Evolutionary conservation across 2,888 invertebrate genomes (phyloP).

Genomic region (Mycogona germanica): DNA sequence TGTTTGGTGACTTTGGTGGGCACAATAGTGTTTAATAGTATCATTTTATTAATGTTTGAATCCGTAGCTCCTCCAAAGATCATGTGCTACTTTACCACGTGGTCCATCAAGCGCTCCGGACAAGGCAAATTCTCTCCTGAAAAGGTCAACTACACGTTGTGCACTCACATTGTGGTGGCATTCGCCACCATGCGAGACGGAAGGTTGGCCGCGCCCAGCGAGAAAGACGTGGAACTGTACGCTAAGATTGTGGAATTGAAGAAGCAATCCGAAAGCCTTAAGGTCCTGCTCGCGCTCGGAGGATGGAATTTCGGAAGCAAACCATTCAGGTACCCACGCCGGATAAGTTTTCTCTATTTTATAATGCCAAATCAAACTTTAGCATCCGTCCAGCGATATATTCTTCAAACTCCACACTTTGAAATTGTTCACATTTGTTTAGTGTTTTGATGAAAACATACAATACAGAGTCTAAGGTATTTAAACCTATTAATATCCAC

Average conservation of each 20-base stretch:
- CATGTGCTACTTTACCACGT: constrained; percentile 91
- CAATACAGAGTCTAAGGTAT: too few species aligned
- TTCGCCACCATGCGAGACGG: constrained; percentile 84
- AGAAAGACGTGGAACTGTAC: constrained; percentile 61
- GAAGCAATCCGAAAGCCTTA: constrained; percentile 75
- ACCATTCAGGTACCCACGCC: constrained; percentile 37
- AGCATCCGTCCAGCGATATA: background rate
- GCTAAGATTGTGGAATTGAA: constrained; percentile 70
- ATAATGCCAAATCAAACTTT: background rate
- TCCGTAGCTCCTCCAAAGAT: constrained; percentile 40
- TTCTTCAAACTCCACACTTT: too few species aligned
- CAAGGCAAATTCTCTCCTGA: constrained; percentile 79
- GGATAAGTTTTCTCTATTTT: background rate
- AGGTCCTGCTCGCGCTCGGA: constrained; percentile 53
- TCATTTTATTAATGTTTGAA: background rate
- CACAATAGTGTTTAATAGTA: too few species aligned
- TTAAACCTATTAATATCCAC: background rate
- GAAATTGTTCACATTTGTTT: background rate
- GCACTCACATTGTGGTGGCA: constrained; percentile 90
- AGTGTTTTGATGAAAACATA: background rate
- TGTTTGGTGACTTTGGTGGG: background rate
- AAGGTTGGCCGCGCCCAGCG: constrained; percentile 59
- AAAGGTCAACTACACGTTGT: constrained; percentile 73
- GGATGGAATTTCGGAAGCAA: constrained; percentile 96
- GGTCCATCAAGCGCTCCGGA: constrained; percentile 86